phyloP scores from a whole-genome alignment of 2,888 invertebrate genomes.

The Timema podura region DNA sequence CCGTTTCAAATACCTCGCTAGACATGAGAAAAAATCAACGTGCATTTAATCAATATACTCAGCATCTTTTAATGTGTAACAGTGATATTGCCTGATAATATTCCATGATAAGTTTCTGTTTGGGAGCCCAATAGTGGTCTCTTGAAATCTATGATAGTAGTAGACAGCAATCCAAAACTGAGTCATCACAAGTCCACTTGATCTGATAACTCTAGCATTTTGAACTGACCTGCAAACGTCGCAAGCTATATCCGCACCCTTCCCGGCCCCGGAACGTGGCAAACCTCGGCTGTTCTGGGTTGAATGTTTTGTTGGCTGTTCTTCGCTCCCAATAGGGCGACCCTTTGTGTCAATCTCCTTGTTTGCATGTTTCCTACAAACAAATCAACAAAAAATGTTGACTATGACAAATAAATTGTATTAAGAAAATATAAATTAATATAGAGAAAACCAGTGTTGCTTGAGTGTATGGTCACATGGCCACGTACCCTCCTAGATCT shows the following conservation, averaged over 20 bases:
- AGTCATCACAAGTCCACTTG: not conserved
- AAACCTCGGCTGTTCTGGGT: not conserved
- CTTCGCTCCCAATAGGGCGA: constrained; percentile 28
- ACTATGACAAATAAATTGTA: not conserved
- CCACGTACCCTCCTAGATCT: too few species aligned
- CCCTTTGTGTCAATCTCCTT: constrained; percentile 54
- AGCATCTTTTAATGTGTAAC: too few species aligned
- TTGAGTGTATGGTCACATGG: too few species aligned
- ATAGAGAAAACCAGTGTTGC: not conserved
- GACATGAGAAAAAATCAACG: not conserved
- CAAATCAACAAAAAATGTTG: not conserved
- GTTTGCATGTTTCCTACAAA: constrained; percentile 57
- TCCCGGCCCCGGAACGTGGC: constrained; percentile 20
- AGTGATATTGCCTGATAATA: too few species aligned
- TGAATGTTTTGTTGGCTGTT: not conserved
- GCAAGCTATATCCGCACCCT: constrained; percentile 45
- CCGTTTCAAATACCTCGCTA: constrained; percentile 35
- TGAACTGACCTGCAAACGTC: constrained; percentile 50
- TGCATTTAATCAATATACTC: too few species aligned
- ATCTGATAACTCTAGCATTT: not conserved
- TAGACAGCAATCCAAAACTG: too few species aligned
- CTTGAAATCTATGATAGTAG: too few species aligned
- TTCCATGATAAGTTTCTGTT: too few species aligned
- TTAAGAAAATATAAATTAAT: not conserved
- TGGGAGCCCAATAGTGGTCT: too few species aligned